Evolutionary conservation across 2,888 invertebrate genomes (phyloP).

Genomic region (Hemaris fuciformis): DNA sequence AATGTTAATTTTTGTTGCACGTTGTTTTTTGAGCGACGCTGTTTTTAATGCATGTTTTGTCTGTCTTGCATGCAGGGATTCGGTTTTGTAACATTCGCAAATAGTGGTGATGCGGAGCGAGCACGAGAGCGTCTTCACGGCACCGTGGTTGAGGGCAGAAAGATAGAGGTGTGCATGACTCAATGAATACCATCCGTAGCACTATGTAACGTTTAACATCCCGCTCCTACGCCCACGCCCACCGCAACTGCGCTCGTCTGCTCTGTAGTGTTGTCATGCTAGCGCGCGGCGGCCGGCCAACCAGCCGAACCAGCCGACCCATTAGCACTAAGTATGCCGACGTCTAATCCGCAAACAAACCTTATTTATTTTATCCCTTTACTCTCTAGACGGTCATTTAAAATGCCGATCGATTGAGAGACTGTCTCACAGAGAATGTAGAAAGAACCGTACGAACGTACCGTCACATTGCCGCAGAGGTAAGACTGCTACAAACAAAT

Average conservation of each 20-base stretch:
- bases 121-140: conserved; percentile 99
- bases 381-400: conserved; percentile 87
- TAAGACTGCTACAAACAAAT: conserved; percentile 71
- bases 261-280: conserved; percentile 81
- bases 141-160: conserved; percentile 99
- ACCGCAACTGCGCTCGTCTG: conserved; percentile 80
- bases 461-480: conserved; percentile 77
- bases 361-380: conserved; percentile 83
- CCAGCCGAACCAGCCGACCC: conserved; percentile 20
- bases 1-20: conserved; percentile 88
- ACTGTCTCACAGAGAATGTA: conserved; percentile 81
- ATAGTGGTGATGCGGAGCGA: conserved; percentile 99
- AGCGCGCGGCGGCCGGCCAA: conserved; percentile 40
- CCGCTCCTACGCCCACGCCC: conserved; percentile 81
- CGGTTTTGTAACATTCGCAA: conserved; percentile 99
- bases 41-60: conserved; percentile 96
- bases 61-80: conserved; percentile 99
- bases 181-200: conserved; percentile 84
- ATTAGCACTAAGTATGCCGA: conserved; percentile 75
- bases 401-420: conserved; percentile 82
- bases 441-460: conserved; percentile 80
- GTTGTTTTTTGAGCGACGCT: conserved; percentile 89
- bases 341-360: conserved; percentile 77
- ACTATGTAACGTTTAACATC: conserved; percentile 85
- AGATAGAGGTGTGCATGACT: conserved; percentile 99